Evolutionary conservation across 2,113 vertebrate genomes (phyloP).

Genomic region (Edolisoma coerulescens): DNA sequence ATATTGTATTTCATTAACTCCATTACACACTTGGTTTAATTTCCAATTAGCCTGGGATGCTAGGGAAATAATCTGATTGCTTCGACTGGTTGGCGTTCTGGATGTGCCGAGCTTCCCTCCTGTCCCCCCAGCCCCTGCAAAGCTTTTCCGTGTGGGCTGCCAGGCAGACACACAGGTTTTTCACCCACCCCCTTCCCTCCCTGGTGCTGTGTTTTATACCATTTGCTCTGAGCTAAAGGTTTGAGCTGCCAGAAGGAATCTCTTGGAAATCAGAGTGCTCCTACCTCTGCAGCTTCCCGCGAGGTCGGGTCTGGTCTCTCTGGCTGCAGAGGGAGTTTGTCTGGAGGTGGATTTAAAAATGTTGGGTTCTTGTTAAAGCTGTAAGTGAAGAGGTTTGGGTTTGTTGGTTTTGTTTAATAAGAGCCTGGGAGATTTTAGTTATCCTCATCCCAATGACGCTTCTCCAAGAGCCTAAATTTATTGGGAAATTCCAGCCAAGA

Average conservation of each 20-base stretch:
- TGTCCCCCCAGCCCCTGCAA: not conserved
- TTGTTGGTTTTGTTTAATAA: not conserved
- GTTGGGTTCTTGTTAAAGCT: not conserved
- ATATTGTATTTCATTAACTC: constrained; percentile 57
- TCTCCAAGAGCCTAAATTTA: not conserved
- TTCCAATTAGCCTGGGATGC: constrained; percentile 60
- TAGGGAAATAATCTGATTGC: constrained; percentile 42
- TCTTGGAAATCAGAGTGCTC: not conserved
- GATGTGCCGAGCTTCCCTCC: not conserved
- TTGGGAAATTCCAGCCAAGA: not conserved
- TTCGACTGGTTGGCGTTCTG: not conserved
- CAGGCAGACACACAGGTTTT: constrained; percentile 27
- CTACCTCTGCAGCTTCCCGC: not conserved
- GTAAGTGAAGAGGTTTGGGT: not conserved
- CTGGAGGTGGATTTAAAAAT: constrained; percentile 16
- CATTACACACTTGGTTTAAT: constrained; percentile 67
- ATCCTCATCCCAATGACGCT: not conserved
- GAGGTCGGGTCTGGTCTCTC: not conserved
- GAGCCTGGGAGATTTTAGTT: not conserved
- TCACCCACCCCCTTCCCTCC: constrained; percentile 27
- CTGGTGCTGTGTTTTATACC: not conserved
- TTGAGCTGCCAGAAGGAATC: constrained; percentile 44
- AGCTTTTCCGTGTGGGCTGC: not conserved
- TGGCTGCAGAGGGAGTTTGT: not conserved
- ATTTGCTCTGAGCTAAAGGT: constrained; percentile 24